Evolutionary conservation across 2,797 vertebrate genomes (phyloP).

Genomic region (Orientallactaga sibirica): DNA sequence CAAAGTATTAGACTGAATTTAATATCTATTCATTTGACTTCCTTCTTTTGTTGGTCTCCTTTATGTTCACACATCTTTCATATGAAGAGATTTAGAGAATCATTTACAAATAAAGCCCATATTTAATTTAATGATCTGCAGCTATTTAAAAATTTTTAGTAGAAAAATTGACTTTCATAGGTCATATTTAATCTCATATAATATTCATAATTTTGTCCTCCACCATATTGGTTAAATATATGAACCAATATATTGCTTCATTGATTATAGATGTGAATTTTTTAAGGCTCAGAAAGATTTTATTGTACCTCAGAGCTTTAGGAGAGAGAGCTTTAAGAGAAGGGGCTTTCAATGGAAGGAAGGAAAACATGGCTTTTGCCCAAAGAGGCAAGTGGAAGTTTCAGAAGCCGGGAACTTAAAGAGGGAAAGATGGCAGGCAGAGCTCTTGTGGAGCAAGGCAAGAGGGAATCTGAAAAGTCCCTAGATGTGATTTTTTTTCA

Average conservation of each 20-base stretch:
- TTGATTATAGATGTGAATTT: slow-evolving; percentile 11
- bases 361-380: too few species aligned
- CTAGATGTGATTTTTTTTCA: not conserved
- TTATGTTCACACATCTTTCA: not conserved
- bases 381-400: too few species aligned
- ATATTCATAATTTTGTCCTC: slow-evolving; percentile 27
- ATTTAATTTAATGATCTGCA: slow-evolving; percentile 35
- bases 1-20: not conserved
- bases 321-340: too few species aligned
- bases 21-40: slow-evolving; percentile 2
- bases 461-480: too few species aligned
- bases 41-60: not conserved
- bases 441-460: too few species aligned
- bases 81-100: slow-evolving; percentile 38
- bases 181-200: slow-evolving; percentile 17
- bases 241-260: not conserved
- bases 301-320: too few species aligned
- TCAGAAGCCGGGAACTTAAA: too few species aligned
- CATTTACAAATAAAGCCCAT: not conserved
- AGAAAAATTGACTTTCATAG: slow-evolving; percentile 25
- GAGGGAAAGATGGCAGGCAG: too few species aligned
- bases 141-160: slow-evolving; percentile 14
- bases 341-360: too few species aligned
- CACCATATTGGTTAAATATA: slow-evolving; percentile 24
- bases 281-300: not conserved